These are phyloP conservation scores for Mesocricetus auratus DNA, from an alignment of 2,113 vertebrate genomes.

Conservation along the genomic window DNA sequence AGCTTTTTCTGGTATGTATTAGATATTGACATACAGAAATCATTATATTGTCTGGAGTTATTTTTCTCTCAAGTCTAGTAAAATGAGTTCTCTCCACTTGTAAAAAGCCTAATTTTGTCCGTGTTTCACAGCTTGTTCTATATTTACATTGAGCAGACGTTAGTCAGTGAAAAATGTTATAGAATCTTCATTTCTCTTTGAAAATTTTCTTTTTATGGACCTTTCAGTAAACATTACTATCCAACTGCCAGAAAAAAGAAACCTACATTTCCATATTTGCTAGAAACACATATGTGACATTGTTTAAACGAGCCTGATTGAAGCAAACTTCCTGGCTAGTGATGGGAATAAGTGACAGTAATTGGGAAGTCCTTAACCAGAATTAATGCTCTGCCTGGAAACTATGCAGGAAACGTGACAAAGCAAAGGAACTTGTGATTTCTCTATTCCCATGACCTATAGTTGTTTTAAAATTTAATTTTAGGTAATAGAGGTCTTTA, in stretches of 20 bases:
- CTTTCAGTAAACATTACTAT: constrained; percentile 30
- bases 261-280: background rate
- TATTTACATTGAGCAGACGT: background rate
- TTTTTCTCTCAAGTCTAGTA: constrained; percentile 19
- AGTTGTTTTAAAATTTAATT: background rate
- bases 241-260: background rate
- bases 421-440: background rate
- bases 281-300: constrained; percentile 42
- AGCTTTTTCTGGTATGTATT: background rate
- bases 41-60: background rate
- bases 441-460: background rate
- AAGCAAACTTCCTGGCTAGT: constrained; percentile 42
- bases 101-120: constrained; percentile 1
- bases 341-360: constrained; percentile 60
- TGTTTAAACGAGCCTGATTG: constrained; percentile 50
- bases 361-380: constrained; percentile 56
- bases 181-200: constrained; percentile 2
- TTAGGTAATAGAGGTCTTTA: background rate
- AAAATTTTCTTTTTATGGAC: constrained; percentile 13
- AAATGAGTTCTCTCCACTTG: constrained; percentile 42
- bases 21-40: background rate
- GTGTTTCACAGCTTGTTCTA: constrained; percentile 1
- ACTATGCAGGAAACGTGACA: constrained; percentile 44
- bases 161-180: background rate
- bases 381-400: background rate